These are phyloP conservation scores for Drosophila quadrilineata DNA, from an alignment of 1,140 invertebrate genomes.

Conservation along the genomic window DNA sequence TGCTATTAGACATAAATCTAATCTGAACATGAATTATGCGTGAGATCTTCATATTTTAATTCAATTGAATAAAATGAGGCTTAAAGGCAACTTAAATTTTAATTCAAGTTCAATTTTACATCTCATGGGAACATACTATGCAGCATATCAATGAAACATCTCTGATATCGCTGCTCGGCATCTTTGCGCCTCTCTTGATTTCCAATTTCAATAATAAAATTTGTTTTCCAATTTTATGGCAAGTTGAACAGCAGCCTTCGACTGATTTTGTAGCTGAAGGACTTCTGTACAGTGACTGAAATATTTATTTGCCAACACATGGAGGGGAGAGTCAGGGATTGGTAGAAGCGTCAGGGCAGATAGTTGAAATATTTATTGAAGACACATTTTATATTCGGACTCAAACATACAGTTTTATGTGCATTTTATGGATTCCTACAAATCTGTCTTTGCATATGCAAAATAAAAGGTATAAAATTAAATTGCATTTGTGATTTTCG, in stretches of 20 bases:
- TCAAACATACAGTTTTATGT: constrained; percentile 26
- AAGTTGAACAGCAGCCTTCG: constrained; percentile 45
- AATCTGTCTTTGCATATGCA: constrained; percentile 47
- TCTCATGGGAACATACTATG: constrained; percentile 15
- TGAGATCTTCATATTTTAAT: too few relatives aligned
- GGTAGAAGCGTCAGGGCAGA: constrained; percentile 34
- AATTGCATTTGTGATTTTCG: constrained; percentile 24
- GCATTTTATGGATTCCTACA: constrained; percentile 39
- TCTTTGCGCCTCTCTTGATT: constrained; percentile 33
- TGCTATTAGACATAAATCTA: too few relatives aligned
- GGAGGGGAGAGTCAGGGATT: constrained; percentile 1
- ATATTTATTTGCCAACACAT: constrained; percentile 58
- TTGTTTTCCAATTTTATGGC: constrained; percentile 72
- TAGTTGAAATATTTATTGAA: constrained; percentile 1
- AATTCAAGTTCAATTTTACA: constrained; percentile 5
- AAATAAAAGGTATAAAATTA: too few relatives aligned
- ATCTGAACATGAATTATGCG: too few relatives aligned
- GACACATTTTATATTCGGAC: constrained; percentile 22
- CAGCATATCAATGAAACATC: too few relatives aligned
- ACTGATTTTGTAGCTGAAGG: constrained; percentile 26
- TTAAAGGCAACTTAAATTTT: constrained; percentile 19
- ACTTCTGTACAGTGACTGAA: constrained; percentile 30
- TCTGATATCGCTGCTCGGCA: too few relatives aligned
- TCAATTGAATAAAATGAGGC: constrained; percentile 8
- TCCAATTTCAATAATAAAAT: constrained; percentile 77